phyloP scores from a whole-genome alignment of 2,797 vertebrate genomes.

The Monodelphis domestica region DNA sequence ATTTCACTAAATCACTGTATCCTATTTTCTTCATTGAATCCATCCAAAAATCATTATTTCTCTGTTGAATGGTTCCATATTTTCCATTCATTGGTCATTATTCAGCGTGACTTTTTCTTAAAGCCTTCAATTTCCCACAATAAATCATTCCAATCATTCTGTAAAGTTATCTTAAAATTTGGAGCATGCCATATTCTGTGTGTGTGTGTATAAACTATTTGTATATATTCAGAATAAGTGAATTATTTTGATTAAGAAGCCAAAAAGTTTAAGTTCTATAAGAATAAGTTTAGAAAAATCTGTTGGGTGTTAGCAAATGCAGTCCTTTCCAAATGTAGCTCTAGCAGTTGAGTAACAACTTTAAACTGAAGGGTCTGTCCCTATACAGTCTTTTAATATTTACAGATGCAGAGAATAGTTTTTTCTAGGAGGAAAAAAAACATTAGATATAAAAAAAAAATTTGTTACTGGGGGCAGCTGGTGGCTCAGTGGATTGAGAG shows the following conservation, averaged over 20 bases:
- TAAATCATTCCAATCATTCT: constrained; percentile 21
- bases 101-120: constrained; percentile 11
- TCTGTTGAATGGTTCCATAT: constrained; percentile 37
- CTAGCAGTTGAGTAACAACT: not conserved
- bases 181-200: not conserved
- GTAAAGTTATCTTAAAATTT: constrained; percentile 28
- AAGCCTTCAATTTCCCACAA: constrained; percentile 26
- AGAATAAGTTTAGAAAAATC: constrained; percentile 53
- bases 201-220: not conserved
- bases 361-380: not conserved
- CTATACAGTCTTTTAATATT: constrained; percentile 34
- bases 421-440: constrained; percentile 42
- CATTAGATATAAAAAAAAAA: not conserved
- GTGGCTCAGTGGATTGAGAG: no score
- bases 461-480: no score
- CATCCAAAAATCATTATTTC: constrained; percentile 11
- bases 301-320: constrained; percentile 51
- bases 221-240: not conserved
- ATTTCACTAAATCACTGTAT: not conserved
- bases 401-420: not conserved
- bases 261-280: constrained; percentile 38
- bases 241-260: constrained; percentile 46
- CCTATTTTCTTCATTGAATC: constrained; percentile 12
- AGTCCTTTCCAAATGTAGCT: not conserved
- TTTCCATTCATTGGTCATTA: constrained; percentile 24